These are phyloP conservation scores for Opisthocomus hoazin DNA, from an alignment of 2,113 vertebrate species.

Conservation along the genomic window DNA sequence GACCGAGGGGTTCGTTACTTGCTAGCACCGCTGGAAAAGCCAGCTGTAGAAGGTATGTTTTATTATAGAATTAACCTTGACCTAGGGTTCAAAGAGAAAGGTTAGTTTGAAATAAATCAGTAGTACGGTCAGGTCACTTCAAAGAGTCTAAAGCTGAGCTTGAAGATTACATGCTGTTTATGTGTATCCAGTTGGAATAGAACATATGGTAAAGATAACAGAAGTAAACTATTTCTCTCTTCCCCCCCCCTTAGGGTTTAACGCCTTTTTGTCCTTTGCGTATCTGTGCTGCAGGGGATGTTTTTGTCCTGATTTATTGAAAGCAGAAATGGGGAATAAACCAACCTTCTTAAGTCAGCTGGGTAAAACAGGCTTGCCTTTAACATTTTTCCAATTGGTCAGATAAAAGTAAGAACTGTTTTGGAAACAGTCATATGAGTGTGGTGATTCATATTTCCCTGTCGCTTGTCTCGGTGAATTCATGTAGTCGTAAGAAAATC, in stretches of 20 bases:
- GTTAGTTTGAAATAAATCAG: slow-evolving; percentile 77
- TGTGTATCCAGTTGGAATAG: slow-evolving; percentile 65
- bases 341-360: neutral
- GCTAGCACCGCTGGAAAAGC: slow-evolving; percentile 37
- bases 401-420: neutral
- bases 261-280: slow-evolving; percentile 37
- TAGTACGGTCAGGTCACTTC: slow-evolving; percentile 74
- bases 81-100: slow-evolving; percentile 76
- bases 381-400: neutral
- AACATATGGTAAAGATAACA: slow-evolving; percentile 64
- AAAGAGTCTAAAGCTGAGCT: slow-evolving; percentile 64
- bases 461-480: neutral
- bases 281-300: neutral
- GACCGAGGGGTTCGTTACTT: slow-evolving; percentile 12
- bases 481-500: neutral
- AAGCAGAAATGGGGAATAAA: slow-evolving; percentile 27
- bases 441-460: neutral
- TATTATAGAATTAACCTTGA: slow-evolving; percentile 81
- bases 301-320: slow-evolving; percentile 34
- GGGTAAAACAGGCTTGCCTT: neutral
- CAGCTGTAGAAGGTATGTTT: slow-evolving; percentile 71
- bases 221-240: slow-evolving; percentile 57
- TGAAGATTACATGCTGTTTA: slow-evolving; percentile 70
- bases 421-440: neutral
- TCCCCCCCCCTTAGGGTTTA: neutral